phyloP scores from a whole-genome alignment of 2,888 invertebrate species.

The Operophtera brumata region DNA sequence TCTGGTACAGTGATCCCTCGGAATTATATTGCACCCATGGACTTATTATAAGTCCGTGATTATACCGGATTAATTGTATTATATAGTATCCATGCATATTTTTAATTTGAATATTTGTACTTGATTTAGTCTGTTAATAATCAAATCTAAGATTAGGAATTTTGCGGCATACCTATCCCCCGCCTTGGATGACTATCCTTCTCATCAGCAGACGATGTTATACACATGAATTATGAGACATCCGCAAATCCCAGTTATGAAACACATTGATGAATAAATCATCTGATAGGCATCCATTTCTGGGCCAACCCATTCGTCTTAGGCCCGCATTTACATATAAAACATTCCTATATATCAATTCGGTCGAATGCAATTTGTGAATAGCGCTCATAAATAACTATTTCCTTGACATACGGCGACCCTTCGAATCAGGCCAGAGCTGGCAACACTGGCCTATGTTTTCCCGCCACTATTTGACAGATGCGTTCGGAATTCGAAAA shows the following conservation, averaged over 20 bases:
- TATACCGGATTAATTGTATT: too few relatives aligned
- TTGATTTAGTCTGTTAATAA: too few relatives aligned
- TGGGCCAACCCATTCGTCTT: slow-evolving; percentile 73
- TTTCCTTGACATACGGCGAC: slow-evolving; percentile 77
- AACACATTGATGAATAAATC: slow-evolving; percentile 50
- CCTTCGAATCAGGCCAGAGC: slow-evolving; percentile 51
- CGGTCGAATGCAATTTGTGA: slow-evolving; percentile 79
- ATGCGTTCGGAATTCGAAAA: slow-evolving; percentile 70
- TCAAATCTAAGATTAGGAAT: too few relatives aligned
- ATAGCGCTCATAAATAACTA: slow-evolving; percentile 77
- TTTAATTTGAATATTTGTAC: too few relatives aligned
- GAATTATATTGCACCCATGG: too few relatives aligned
- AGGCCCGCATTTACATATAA: slow-evolving; percentile 76
- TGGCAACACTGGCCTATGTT: slow-evolving; percentile 60
- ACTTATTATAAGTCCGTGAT: too few relatives aligned
- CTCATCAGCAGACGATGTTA: background rate
- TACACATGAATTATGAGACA: background rate
- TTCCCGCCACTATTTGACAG: slow-evolving; percentile 75
- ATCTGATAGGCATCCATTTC: slow-evolving; percentile 62
- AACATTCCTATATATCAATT: slow-evolving; percentile 79
- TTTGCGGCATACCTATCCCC: too few relatives aligned
- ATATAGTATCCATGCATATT: too few relatives aligned
- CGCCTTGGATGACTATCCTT: too few relatives aligned
- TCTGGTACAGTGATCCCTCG: too few relatives aligned
- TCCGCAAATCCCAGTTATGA: slow-evolving; percentile 4